Percentiles rank a stretch among this genome's conserved stretches.
Conservation (phyloP, 2,888 invertebrate species). For the Nomada ferruginata region DNA sequence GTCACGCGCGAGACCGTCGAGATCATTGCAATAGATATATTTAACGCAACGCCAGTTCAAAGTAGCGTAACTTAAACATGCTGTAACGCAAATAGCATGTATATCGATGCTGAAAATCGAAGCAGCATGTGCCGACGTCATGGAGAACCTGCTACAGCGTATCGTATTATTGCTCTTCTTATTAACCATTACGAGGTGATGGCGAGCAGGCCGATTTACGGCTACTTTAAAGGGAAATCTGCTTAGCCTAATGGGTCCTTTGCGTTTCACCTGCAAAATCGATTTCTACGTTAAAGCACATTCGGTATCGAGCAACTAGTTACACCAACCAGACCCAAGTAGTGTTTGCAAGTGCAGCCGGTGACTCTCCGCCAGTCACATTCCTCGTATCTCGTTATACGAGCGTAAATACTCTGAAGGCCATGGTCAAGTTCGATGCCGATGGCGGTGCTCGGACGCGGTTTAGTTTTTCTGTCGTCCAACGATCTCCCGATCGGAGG, state of each 20-base stretch:
- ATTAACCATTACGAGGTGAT: slow-evolving; percentile 22
- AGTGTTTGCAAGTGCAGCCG: slow-evolving; percentile 62
- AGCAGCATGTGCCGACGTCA: neutral
- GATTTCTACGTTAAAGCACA: slow-evolving; percentile 22
- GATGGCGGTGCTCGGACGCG: slow-evolving; percentile 61
- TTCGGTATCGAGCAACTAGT: slow-evolving; percentile 63
- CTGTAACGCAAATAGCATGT: neutral
- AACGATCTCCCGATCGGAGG: slow-evolving; percentile 54
- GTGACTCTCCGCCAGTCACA: slow-evolving; percentile 66
- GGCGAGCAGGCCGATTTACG: slow-evolving; percentile 2
- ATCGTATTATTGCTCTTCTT: slow-evolving; percentile 1
- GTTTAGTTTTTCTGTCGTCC: slow-evolving; percentile 59
- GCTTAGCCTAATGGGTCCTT: slow-evolving; percentile 45
- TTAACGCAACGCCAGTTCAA: neutral
- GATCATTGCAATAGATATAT: neutral
- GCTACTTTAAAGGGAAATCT: slow-evolving; percentile 42
- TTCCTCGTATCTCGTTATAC: slow-evolving; percentile 74
- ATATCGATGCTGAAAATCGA: neutral
- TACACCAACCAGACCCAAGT: slow-evolving; percentile 61
- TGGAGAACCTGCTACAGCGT: neutral
- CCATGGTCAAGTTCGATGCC: slow-evolving; percentile 74
- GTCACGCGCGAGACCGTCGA: neutral
- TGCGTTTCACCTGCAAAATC: slow-evolving; percentile 38
- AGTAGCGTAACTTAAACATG: neutral
- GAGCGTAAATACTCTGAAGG: slow-evolving; percentile 68